Evolutionary conservation across 2,888 invertebrate species (phyloP).

Genomic region (Epinotia ramella): DNA sequence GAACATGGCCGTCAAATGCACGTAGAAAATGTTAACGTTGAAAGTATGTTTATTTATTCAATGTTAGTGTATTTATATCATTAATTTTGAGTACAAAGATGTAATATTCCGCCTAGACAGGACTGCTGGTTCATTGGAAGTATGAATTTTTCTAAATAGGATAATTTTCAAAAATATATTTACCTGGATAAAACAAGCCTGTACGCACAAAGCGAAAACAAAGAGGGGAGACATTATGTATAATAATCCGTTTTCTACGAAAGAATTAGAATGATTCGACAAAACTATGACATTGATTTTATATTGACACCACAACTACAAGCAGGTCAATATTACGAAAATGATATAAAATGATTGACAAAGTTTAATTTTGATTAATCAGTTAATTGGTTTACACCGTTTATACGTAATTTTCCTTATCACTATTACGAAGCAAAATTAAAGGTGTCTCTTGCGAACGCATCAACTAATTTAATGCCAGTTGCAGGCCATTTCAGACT

Average conservation of each 20-base stretch:
- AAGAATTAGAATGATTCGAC: conserved; percentile 5
- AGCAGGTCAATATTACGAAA: conserved; percentile 6
- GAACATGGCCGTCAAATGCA: background rate
- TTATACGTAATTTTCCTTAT: conserved; percentile 7
- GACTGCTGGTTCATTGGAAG: no score
- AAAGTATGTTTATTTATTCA: no score
- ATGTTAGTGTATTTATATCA: no score
- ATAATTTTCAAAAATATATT: background rate
- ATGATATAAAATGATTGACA: background rate
- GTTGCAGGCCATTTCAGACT: conserved; percentile 1
- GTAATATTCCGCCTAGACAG: no score
- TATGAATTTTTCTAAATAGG: background rate
- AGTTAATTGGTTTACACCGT: conserved; percentile 12
- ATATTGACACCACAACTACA: background rate
- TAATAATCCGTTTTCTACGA: background rate
- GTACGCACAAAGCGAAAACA: conserved; percentile 9
- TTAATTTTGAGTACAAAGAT: no score
- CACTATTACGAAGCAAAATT: background rate
- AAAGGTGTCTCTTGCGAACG: background rate
- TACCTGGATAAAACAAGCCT: conserved; percentile 33
- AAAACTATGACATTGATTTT: conserved; percentile 13
- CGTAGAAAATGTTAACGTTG: background rate
- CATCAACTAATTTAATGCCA: background rate
- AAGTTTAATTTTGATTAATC: background rate
- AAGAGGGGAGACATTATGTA: conserved; percentile 26